Percentiles rank a stretch among this genome's conserved stretches.
Evolutionary conservation across 2,113 vertebrate species (phyloP).

Genomic region (Nothobranchius furzeri): DNA sequence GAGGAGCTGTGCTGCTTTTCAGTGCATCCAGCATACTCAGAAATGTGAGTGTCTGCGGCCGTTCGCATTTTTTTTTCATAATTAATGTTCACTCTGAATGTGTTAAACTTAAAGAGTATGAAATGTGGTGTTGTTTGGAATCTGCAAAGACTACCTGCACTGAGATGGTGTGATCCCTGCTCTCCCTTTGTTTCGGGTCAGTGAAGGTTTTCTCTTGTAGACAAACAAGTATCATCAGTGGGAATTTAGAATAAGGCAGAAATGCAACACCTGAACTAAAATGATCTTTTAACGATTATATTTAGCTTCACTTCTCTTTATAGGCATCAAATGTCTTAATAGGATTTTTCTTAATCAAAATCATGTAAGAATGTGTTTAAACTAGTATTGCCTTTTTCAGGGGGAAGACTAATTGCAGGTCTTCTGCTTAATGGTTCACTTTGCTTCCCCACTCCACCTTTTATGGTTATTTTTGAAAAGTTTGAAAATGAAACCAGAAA

Average conservation of each 20-base stretch:
- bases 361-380: neutral
- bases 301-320: neutral
- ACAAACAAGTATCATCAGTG: neutral
- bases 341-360: neutral
- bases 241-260: too few species aligned
- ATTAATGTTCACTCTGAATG: conserved; percentile 7
- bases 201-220: conserved; percentile 1
- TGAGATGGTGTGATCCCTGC: conserved; percentile 31
- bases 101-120: conserved; percentile 21
- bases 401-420: too few species aligned
- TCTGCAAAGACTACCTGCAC: neutral
- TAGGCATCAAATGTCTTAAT: neutral
- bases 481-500: neutral
- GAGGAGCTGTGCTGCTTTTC: conserved; percentile 5
- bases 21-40: conserved; percentile 10
- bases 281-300: neutral
- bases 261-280: neutral
- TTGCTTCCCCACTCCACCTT: too few species aligned
- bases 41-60: conserved; percentile 24
- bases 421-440: too few species aligned
- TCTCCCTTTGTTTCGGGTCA: neutral
- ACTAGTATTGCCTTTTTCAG: neutral
- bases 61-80: conserved; percentile 11
- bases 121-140: conserved; percentile 3
- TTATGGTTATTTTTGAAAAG: too few species aligned